Conservation (phyloP, 2,888 invertebrate genomes). For the Athalia cordata region DNA sequence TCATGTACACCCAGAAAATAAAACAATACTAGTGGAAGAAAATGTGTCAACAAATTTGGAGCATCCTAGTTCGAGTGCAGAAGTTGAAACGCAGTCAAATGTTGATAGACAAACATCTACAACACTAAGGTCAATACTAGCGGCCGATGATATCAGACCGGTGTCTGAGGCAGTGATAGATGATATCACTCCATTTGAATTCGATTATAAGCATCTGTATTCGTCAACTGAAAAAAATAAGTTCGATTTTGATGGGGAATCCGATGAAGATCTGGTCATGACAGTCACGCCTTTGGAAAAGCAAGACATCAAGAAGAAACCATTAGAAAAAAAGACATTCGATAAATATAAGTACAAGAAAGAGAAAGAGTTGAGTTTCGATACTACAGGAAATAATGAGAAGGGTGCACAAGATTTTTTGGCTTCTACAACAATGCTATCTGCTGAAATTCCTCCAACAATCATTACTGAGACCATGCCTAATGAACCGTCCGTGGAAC, state of each 20-base stretch:
- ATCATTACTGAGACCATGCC: conserved; percentile 36
- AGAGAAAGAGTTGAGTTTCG: conserved; percentile 57
- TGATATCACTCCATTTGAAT: conserved; percentile 59
- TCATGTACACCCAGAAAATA: not conserved
- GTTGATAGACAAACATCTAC: not conserved
- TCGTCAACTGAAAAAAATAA: conserved; percentile 56
- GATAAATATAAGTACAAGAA: conserved; percentile 59
- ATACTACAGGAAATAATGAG: conserved; percentile 35
- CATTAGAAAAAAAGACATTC: conserved; percentile 54
- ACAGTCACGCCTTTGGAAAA: conserved; percentile 65
- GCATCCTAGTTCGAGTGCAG: not conserved
- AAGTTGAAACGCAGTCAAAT: not conserved
- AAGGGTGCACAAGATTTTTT: not conserved
- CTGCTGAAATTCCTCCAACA: conserved; percentile 36
- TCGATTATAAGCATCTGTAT: conserved; percentile 61
- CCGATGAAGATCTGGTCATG: conserved; percentile 59
- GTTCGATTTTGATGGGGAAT: conserved; percentile 49
- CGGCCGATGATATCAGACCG: conserved; percentile 64
- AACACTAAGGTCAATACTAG: conserved; percentile 40
- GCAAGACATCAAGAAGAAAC: conserved; percentile 53
- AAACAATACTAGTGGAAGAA: not conserved
- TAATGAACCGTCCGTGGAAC: conserved; percentile 21
- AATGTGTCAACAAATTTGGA: conserved; percentile 12
- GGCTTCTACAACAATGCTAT: conserved; percentile 24
- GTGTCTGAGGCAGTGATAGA: conserved; percentile 66